Percentiles rank a stretch among this genome's conserved stretches.
These are phyloP conservation scores for Digitonthophagus gazella DNA, from an alignment of 2,888 invertebrate species.

Conservation along the genomic window DNA sequence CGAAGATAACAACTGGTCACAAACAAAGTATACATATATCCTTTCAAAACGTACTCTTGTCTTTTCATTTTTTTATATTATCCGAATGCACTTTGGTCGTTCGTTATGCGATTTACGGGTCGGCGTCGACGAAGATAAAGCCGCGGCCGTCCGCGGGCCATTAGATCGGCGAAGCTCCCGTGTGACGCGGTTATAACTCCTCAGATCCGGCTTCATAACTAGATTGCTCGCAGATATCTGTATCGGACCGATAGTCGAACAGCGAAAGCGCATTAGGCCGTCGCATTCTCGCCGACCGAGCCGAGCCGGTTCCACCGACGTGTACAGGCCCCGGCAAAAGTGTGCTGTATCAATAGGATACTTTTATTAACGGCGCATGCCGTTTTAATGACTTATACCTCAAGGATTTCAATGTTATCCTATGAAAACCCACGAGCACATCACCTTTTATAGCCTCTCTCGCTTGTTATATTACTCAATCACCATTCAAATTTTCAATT, in stretches of 20 bases:
- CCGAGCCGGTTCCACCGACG: not conserved
- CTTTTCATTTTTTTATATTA: not conserved
- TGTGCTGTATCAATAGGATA: not conserved
- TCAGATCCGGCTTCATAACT: constrained; percentile 40
- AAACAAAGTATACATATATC: too few species aligned
- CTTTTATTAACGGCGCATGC: not conserved
- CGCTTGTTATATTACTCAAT: too few species aligned
- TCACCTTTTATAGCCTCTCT: not conserved
- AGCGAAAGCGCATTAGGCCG: constrained; percentile 49
- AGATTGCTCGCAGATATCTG: constrained; percentile 48
- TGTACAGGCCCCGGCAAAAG: not conserved
- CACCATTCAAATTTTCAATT: too few species aligned
- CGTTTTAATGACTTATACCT: not conserved
- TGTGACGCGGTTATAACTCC: constrained; percentile 40
- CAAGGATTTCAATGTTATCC: not conserved
- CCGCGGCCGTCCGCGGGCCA: constrained; percentile 15
- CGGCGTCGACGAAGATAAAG: constrained; percentile 14
- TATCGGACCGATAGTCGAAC: constrained; percentile 48
- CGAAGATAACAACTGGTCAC: too few species aligned
- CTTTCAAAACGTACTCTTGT: constrained; percentile 3
- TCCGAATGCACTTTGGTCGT: too few species aligned
- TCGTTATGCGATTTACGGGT: constrained; percentile 13
- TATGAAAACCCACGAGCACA: not conserved
- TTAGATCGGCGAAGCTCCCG: constrained; percentile 35
- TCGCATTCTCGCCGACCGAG: constrained; percentile 39